Evolutionary conservation across 2,888 invertebrate species (phyloP).

Genomic region (Stegophylla sp.): DNA sequence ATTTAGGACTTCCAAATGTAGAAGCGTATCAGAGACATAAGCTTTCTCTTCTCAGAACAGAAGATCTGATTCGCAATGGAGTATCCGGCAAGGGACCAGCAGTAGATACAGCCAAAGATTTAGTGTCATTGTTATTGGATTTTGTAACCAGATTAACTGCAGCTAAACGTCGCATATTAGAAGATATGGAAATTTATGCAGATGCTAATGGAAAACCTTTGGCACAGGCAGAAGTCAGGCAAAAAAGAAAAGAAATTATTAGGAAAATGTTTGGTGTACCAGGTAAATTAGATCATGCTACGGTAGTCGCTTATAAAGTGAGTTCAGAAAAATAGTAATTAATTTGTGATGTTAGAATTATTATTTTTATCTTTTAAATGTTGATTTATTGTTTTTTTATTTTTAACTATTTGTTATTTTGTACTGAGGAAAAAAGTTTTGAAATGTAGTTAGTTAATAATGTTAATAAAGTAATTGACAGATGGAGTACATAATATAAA

Average conservation of each 20-base stretch:
- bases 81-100: slow-evolving; percentile 72
- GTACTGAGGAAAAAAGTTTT: neutral
- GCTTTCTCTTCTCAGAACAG: slow-evolving; percentile 76
- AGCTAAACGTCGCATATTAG: slow-evolving; percentile 80
- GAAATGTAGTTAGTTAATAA: neutral
- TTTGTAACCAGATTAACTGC: slow-evolving; percentile 80
- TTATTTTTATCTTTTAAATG: slow-evolving; percentile 10
- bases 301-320: slow-evolving; percentile 81
- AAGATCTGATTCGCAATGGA: slow-evolving; percentile 76
- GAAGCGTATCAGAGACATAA: slow-evolving; percentile 79
- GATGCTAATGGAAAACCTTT: slow-evolving; percentile 67
- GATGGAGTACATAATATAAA: too few relatives aligned
- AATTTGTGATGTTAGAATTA: neutral
- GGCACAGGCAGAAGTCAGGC: slow-evolving; percentile 72
- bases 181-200: slow-evolving; percentile 80
- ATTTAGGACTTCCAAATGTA: slow-evolving; percentile 70
- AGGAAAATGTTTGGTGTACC: slow-evolving; percentile 77
- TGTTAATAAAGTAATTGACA: too few relatives aligned
- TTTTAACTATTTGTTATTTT: slow-evolving; percentile 39
- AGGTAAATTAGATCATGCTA: slow-evolving; percentile 88
- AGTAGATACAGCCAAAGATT: slow-evolving; percentile 71
- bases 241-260: slow-evolving; percentile 74
- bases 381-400: slow-evolving; percentile 19
- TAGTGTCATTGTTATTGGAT: slow-evolving; percentile 77
- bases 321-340: slow-evolving; percentile 64